Conservation (phyloP, 2,888 invertebrate genomes). For the Lepidochrysops patricia region DNA sequence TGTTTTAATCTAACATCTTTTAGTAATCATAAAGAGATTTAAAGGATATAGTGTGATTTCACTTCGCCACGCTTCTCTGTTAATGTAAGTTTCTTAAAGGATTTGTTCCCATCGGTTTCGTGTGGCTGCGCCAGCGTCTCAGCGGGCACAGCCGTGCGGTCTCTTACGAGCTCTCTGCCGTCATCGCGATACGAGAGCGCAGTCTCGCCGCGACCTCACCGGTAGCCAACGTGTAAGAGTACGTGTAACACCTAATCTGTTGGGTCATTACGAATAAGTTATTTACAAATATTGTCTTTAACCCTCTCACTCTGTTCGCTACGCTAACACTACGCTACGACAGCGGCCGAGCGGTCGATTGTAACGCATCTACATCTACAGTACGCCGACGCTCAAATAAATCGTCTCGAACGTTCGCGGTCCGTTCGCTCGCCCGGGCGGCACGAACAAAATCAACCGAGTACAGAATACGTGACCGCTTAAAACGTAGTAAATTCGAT, state of each 20-base stretch:
- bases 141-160: slow-evolving; percentile 29
- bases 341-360: slow-evolving; percentile 64
- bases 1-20: slow-evolving; percentile 68
- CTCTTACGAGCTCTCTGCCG: slow-evolving; percentile 24
- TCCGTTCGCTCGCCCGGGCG: slow-evolving; percentile 53
- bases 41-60: slow-evolving; percentile 61
- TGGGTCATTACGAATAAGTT: slow-evolving; percentile 70
- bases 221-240: slow-evolving; percentile 22
- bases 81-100: slow-evolving; percentile 73
- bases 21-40: slow-evolving; percentile 54
- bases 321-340: slow-evolving; percentile 67
- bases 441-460: slow-evolving; percentile 53
- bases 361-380: slow-evolving; percentile 59
- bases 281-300: slow-evolving; percentile 76
- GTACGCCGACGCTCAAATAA: slow-evolving; percentile 50
- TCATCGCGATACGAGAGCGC: not conserved
- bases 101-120: slow-evolving; percentile 76
- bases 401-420: slow-evolving; percentile 54
- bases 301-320: slow-evolving; percentile 75
- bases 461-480: slow-evolving; percentile 63
- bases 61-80: slow-evolving; percentile 53
- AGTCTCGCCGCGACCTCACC: slow-evolving; percentile 4
- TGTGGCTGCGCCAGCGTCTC: slow-evolving; percentile 47
- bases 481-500: slow-evolving; percentile 74
- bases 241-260: slow-evolving; percentile 60